Evolutionary conservation across 2,888 invertebrate species (phyloP).

Genomic region (Drosophila bunnanda): DNA sequence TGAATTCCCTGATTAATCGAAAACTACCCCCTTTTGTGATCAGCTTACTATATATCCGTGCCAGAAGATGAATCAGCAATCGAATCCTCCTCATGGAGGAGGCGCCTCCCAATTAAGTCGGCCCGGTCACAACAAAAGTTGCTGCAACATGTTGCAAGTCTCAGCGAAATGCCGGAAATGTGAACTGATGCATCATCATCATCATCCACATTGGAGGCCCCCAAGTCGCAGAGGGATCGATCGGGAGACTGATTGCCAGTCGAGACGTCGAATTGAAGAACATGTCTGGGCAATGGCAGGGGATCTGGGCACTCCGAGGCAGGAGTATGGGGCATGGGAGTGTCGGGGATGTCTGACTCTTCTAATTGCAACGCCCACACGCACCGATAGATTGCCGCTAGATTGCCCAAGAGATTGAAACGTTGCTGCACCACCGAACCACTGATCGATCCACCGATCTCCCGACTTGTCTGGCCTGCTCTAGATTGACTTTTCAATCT

Average conservation of each 20-base stretch:
- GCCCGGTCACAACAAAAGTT: constrained; percentile 51
- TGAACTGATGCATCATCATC: constrained; percentile 45
- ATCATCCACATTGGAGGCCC: background rate
- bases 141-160: constrained; percentile 38
- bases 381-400: constrained; percentile 55
- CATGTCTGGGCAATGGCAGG: constrained; percentile 46
- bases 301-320: background rate
- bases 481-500: constrained; percentile 68
- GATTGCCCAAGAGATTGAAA: constrained; percentile 70
- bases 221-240: constrained; percentile 34
- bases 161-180: constrained; percentile 63
- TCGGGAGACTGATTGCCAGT: constrained; percentile 67
- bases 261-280: constrained; percentile 62
- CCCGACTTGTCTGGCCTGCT: constrained; percentile 46
- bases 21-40: no score
- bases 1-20: background rate
- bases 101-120: constrained; percentile 55
- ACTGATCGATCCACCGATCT: constrained; percentile 29
- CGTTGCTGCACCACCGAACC: constrained; percentile 27
- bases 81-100: constrained; percentile 18
- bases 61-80: background rate
- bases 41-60: constrained; percentile 3
- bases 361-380: constrained; percentile 80
- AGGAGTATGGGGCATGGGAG: background rate
- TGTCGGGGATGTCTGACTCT: constrained; percentile 39